phyloP scores from a whole-genome alignment of 2,113 vertebrate genomes.

The Sphyrna mokarran region DNA sequence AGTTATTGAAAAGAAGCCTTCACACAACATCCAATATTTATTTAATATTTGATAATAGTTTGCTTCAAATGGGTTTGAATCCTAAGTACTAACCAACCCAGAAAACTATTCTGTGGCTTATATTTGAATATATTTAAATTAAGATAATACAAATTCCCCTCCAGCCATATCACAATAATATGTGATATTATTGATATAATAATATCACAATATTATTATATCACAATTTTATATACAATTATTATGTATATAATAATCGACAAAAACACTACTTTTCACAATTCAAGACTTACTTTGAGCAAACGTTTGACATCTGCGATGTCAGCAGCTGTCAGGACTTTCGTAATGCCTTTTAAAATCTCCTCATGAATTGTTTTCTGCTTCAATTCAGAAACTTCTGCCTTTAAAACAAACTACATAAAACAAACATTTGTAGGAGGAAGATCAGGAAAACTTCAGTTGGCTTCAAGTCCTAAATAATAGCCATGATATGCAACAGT shows the following conservation, averaged over 20 bases:
- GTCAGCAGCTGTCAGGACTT: slow-evolving; percentile 85
- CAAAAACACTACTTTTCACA: background rate
- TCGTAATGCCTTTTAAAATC: slow-evolving; percentile 77
- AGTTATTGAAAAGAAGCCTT: too few relatives aligned
- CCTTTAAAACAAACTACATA: slow-evolving; percentile 84
- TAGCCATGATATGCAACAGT: background rate
- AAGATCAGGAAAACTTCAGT: background rate
- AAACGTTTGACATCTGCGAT: slow-evolving; percentile 72
- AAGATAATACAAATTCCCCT: background rate
- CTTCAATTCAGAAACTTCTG: slow-evolving; percentile 69
- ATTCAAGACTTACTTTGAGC: slow-evolving; percentile 67
- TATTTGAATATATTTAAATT: background rate
- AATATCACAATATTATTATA: too few relatives aligned
- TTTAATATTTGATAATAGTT: background rate
- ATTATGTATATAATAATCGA: too few relatives aligned
- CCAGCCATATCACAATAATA: too few relatives aligned
- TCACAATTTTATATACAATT: too few relatives aligned
- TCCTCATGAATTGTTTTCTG: slow-evolving; percentile 87
- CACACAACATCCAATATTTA: background rate
- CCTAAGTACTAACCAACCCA: background rate
- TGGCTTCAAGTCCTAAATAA: background rate
- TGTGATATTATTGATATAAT: too few relatives aligned
- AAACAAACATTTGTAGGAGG: background rate
- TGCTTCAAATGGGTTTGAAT: background rate
- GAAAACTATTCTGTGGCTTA: background rate